Evolutionary conservation across 2,113 vertebrate genomes (phyloP).

Genomic region (Excalfactoria chinensis): DNA sequence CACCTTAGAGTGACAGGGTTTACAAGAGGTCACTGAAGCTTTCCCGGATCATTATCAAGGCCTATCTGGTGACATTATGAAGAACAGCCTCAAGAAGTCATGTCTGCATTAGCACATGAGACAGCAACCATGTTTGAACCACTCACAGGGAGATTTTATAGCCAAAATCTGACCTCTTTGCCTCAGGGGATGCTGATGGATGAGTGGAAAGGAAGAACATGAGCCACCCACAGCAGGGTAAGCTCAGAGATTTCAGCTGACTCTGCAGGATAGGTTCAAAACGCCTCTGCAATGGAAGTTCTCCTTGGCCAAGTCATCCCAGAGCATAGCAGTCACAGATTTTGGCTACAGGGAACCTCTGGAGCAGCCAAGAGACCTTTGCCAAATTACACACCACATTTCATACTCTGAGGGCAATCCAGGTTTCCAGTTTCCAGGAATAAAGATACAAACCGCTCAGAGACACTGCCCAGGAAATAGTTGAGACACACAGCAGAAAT

Average conservation of each 20-base stretch:
- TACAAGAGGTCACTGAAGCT: background rate
- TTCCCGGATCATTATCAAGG: background rate
- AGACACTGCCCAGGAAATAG: background rate
- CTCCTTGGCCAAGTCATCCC: background rate
- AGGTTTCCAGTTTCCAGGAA: background rate
- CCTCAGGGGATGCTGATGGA: background rate
- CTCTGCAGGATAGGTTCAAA: background rate
- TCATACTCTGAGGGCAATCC: background rate
- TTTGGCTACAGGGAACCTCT: background rate
- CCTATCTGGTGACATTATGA: background rate
- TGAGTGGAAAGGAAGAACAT: background rate
- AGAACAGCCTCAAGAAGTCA: background rate
- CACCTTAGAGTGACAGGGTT: background rate
- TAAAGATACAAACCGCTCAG: background rate
- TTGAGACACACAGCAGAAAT: background rate
- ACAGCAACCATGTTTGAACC: background rate
- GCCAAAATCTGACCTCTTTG: background rate
- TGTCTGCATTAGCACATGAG: rapidly evolving
- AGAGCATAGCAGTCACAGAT: background rate
- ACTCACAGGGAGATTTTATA: background rate
- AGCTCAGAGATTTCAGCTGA: background rate
- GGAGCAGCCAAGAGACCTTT: background rate
- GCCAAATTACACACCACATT: background rate
- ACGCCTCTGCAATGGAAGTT: background rate
- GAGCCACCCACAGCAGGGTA: background rate